Conservation (phyloP, 30 jellyfish, hydroid and myxozoan genomes). For the Nemopilema nomurai region DNA sequence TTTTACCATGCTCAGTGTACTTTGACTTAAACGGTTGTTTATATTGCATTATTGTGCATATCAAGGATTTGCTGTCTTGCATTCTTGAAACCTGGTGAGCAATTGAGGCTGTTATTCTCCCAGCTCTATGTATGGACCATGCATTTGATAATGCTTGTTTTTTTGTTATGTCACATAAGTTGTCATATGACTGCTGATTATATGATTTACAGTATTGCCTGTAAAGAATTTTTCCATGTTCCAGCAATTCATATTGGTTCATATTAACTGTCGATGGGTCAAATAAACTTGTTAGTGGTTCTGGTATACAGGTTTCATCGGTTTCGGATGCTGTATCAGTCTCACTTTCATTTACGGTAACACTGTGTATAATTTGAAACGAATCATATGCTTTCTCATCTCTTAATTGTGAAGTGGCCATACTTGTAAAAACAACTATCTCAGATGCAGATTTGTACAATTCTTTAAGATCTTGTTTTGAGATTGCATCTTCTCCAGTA, state of each 20-base stretch:
- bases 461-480: conserved; percentile 15
- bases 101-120: conserved; percentile 45
- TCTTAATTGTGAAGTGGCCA: neutral
- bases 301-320: conserved; percentile 37
- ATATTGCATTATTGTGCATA: conserved; percentile 42
- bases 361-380: neutral
- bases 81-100: conserved; percentile 20
- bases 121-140: conserved; percentile 61
- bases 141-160: neutral
- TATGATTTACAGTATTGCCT: conserved; percentile 8
- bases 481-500: neutral
- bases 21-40: conserved; percentile 25
- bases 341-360: conserved; percentile 1
- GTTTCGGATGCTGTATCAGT: conserved; percentile 27
- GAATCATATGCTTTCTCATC: neutral
- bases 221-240: conserved; percentile 34
- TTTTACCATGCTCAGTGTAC: conserved; percentile 31
- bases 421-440: conserved; percentile 41
- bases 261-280: conserved; percentile 45
- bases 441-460: neutral
- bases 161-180: conserved; percentile 11
- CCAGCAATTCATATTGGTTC: conserved; percentile 15
- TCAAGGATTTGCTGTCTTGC: conserved; percentile 38
- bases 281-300: conserved; percentile 27
- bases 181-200: conserved; percentile 27